Evolutionary conservation across 1,140 invertebrate species (phyloP), one percentile per base, ranked within the genome.

Genomic region (Solen grandis): DNA sequence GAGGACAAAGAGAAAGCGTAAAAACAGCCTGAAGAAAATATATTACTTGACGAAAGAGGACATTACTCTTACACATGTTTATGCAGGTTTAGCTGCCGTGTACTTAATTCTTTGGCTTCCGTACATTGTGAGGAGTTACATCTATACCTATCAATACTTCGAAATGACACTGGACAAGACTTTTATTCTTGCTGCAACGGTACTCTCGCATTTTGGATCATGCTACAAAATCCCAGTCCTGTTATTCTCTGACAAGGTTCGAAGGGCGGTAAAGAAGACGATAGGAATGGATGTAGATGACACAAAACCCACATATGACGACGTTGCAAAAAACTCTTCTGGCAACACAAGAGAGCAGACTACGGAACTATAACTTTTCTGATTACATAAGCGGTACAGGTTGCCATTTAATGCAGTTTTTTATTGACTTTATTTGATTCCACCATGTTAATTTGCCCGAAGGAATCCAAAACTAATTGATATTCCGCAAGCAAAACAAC

Each of bases 41-140:
- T 84, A 80, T 52, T 69, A 74, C 46, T 60, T 86, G 60, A 69
- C 77, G 14, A 77, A 74, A 74, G 60, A 55, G 41, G 85, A 86
- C 69, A 31, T 82, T 5, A 65, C 68, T 0, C 27, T 82, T 33
- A 74, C 77, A 16, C 81, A 84, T 60, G 83, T 83, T 36, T 82
- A 82, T 57, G 41, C 78, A 0, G 54, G 84, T 3, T 68, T 83
- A n/a, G 54, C 82, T 5, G 33, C 54, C 3, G 57, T 73, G 13
- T 80, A 77, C 36, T 65, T 84, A 29, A n/a, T 54, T 5, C 14
- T 80, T 3, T 86, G 85, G 85, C 25, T 63, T 31, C 82, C 82
- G 5, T 84, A 84, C 57, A 27, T 86, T 1, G 66, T 81, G n/a
- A 22, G 81, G 2, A 84, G 55, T n/a, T 79, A 82, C 19, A 52